Evolutionary conservation across 2,888 invertebrate genomes (phyloP).

Genomic region (Willowsia nigromaculata): DNA sequence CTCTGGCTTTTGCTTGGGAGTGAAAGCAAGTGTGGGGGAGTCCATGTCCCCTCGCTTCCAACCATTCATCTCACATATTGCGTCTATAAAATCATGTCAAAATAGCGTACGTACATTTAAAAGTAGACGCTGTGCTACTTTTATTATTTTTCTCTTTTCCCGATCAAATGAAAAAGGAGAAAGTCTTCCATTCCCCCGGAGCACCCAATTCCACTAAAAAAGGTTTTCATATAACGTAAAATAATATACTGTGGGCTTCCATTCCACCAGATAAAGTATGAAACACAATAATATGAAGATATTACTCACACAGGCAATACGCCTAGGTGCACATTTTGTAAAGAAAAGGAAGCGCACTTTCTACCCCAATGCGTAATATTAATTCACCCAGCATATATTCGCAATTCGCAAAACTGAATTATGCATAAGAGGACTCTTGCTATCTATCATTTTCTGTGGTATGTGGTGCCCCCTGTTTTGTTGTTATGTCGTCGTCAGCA

Average conservation of each 20-base stretch:
- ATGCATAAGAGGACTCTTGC: neutral
- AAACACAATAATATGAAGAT: neutral
- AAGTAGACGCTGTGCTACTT: neutral
- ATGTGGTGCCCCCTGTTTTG: neutral
- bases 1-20: neutral
- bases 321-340: neutral
- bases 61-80: neutral
- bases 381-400: neutral
- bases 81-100: neutral
- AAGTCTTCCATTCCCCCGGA: neutral
- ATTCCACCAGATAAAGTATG: neutral
- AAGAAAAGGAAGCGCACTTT: neutral
- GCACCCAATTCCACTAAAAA: neutral
- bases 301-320: neutral
- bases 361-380: constrained; percentile 11
- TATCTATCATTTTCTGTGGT: neutral
- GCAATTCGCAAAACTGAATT: neutral
- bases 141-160: neutral
- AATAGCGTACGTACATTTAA: neutral
- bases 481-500: neutral
- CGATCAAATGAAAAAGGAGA: neutral
- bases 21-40: neutral
- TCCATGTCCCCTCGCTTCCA: neutral
- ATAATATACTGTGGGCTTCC: neutral
- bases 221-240: neutral